Conservation (phyloP, 1,140 invertebrate species). For the Vanessa tameamea region DNA sequence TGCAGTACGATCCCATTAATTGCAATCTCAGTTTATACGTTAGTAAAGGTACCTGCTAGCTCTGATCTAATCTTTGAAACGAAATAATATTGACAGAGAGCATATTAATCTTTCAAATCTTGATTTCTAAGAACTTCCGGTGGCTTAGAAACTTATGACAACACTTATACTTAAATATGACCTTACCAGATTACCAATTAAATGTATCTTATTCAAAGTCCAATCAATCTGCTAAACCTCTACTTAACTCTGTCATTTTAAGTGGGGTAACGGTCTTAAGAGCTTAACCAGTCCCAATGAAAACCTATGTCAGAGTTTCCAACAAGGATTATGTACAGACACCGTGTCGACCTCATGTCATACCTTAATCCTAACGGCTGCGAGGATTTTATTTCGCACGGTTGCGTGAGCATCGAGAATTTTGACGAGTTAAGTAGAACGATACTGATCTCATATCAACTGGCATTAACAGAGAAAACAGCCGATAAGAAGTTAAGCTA, state of each 20-base stretch:
- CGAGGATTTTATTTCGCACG: constrained; percentile 19
- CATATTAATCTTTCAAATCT: too few species aligned
- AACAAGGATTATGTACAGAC: constrained; percentile 22
- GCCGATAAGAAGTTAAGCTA: too few species aligned
- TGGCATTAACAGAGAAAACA: too few species aligned
- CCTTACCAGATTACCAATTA: neutral
- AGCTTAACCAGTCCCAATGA: constrained; percentile 32
- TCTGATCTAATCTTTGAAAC: too few species aligned
- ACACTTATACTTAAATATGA: too few species aligned
- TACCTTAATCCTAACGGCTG: constrained; percentile 24
- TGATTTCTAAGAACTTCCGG: too few species aligned
- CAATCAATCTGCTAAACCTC: constrained; percentile 18
- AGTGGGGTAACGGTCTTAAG: constrained; percentile 35
- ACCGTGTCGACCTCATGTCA: constrained; percentile 33
- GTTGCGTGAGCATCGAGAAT: neutral
- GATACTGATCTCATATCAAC: neutral
- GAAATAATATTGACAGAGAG: too few species aligned
- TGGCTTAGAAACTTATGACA: too few species aligned
- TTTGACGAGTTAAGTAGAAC: neutral
- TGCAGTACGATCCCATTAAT: too few species aligned
- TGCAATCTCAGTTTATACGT: too few species aligned
- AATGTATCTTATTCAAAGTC: constrained; percentile 9
- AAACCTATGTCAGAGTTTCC: constrained; percentile 33
- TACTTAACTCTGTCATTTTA: constrained; percentile 26
- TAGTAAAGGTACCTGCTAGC: too few species aligned